Evolutionary conservation across 2,888 invertebrate genomes (phyloP).

Genomic region (Tachystola acroxantha): DNA sequence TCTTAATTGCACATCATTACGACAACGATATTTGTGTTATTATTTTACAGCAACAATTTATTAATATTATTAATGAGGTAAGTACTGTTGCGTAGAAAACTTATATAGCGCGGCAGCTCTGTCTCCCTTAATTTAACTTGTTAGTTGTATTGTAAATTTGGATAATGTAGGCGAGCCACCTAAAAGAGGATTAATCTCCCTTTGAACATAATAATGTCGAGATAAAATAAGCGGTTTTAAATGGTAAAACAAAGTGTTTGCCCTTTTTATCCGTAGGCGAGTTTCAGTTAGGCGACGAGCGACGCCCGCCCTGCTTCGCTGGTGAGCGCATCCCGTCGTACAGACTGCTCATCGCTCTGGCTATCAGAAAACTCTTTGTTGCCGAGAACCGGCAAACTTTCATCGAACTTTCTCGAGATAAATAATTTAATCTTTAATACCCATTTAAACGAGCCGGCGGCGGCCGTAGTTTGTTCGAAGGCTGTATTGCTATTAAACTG

Average conservation of each 20-base stretch:
- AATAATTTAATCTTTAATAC: slow-evolving; percentile 68
- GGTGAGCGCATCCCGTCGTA: slow-evolving; percentile 15
- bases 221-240: slow-evolving; percentile 39
- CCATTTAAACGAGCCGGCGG: slow-evolving; percentile 48
- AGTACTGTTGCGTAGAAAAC: too few species aligned
- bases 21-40: too few species aligned
- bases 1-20: too few species aligned
- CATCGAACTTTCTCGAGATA: slow-evolving; percentile 55
- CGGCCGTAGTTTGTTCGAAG: slow-evolving; percentile 33
- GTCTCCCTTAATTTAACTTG: too few species aligned
- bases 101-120: slow-evolving; percentile 20
- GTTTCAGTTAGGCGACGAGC: slow-evolving; percentile 45
- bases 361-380: slow-evolving; percentile 51
- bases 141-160: slow-evolving; percentile 4
- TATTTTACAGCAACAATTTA: too few species aligned
- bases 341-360: slow-evolving; percentile 18
- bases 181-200: slow-evolving; percentile 34
- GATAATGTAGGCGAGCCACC: slow-evolving; percentile 23
- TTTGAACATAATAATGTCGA: slow-evolving; percentile 44
- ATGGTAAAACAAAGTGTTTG: slow-evolving; percentile 35
- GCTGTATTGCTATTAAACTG: slow-evolving; percentile 47
- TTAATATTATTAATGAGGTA: too few species aligned
- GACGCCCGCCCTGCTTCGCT: slow-evolving; percentile 14
- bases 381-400: slow-evolving; percentile 47
- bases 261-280: slow-evolving; percentile 41